Evolutionary conservation across 2,113 vertebrate genomes (phyloP).

Genomic region (Poecilia latipinna): DNA sequence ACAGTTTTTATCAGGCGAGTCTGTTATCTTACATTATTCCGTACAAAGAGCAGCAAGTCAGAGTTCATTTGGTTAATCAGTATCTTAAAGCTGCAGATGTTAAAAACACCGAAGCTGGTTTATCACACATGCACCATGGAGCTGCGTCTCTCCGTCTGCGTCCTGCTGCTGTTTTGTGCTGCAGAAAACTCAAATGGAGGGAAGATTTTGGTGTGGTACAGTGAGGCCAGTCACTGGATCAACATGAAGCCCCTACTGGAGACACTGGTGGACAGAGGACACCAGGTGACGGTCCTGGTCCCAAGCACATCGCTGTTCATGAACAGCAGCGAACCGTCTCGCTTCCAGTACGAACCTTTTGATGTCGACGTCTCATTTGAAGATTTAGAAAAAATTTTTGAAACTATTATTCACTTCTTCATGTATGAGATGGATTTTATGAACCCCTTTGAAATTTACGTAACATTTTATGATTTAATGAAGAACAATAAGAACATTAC

Average conservation of each 20-base stretch:
- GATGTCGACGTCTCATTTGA: conserved; percentile 35
- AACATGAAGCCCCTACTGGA: conserved; percentile 79
- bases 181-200: conserved; percentile 61
- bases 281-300: conserved; percentile 76
- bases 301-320: conserved; percentile 38
- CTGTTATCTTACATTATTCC: not conserved
- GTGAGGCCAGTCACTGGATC: conserved; percentile 84
- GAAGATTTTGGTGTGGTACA: conserved; percentile 82
- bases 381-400: conserved; percentile 20
- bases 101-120: not conserved
- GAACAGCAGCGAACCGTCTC: conserved; percentile 40
- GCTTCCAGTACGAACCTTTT: conserved; percentile 59
- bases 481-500: not conserved
- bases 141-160: not conserved
- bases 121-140: conserved; percentile 44
- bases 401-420: conserved; percentile 52
- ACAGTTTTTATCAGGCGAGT: too few relatives aligned
- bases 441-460: conserved; percentile 44
- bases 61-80: conserved; percentile 62
- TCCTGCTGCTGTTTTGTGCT: conserved; percentile 66
- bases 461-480: conserved; percentile 18
- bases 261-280: conserved; percentile 65
- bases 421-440: conserved; percentile 65
- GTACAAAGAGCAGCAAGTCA: conserved; percentile 5
- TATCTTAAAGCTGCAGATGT: not conserved